Conservation (phyloP, 2,888 invertebrate species). For the Clistopyga incitator region DNA sequence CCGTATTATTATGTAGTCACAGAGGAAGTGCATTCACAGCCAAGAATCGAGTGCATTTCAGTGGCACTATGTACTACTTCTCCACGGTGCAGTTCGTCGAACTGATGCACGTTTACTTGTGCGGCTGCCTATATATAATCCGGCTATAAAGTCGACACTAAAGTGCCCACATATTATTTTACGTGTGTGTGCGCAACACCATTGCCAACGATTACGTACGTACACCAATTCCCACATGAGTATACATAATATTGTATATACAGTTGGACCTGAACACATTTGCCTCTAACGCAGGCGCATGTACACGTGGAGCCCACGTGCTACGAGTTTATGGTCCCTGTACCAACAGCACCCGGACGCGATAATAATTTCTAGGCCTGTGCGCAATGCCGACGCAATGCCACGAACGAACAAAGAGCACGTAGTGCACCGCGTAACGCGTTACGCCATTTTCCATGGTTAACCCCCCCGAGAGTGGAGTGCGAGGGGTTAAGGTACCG, state of each 20-base stretch:
- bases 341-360: constrained; percentile 69
- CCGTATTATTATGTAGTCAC: constrained; percentile 27
- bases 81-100: constrained; percentile 19
- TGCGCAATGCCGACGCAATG: constrained; percentile 29
- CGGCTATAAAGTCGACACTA: constrained; percentile 23
- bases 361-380: constrained; percentile 74
- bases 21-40: constrained; percentile 8
- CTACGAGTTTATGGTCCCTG: constrained; percentile 64
- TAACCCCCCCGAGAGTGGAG: constrained; percentile 54
- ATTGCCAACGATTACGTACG: not conserved
- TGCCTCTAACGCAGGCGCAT: constrained; percentile 38
- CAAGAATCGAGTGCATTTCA: constrained; percentile 27
- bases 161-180: constrained; percentile 4
- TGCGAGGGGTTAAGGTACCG: constrained; percentile 17
- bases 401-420: constrained; percentile 74
- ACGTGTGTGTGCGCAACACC: not conserved
- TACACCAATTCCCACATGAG: not conserved
- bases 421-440: constrained; percentile 72
- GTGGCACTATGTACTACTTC: constrained; percentile 1
- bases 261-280: constrained; percentile 9
- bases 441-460: constrained; percentile 74
- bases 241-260: not conserved
- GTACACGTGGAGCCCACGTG: constrained; percentile 62
- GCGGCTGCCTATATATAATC: constrained; percentile 22
- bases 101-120: constrained; percentile 16